phyloP scores from a whole-genome alignment of 2,113 vertebrate genomes.

The Hippocampus abdominalis region DNA sequence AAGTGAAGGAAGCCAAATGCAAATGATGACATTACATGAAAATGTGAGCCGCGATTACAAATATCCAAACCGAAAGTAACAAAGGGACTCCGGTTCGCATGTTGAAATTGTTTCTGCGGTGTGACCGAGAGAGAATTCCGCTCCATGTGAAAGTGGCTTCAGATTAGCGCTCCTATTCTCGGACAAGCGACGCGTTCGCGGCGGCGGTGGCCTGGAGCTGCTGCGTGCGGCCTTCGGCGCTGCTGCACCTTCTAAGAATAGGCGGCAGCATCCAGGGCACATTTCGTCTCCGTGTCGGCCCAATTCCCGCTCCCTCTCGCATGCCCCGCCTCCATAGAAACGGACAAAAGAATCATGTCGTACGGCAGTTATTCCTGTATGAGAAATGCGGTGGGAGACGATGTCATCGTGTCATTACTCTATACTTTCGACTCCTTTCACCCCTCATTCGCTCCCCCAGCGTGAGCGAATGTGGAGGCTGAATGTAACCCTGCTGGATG shows the following conservation, averaged over 20 bases:
- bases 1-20: neutral
- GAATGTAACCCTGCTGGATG: slow-evolving; percentile 66
- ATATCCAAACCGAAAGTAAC: neutral
- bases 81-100: neutral
- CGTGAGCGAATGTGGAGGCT: slow-evolving; percentile 58
- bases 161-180: slow-evolving; percentile 55
- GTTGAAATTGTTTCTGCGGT: neutral
- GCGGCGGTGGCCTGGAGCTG: slow-evolving; percentile 44
- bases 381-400: slow-evolving; percentile 5
- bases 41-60: neutral
- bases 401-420: slow-evolving; percentile 10
- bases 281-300: slow-evolving; percentile 33
- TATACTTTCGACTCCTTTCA: slow-evolving; percentile 21
- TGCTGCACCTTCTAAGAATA: slow-evolving; percentile 63
- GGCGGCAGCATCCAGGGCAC: slow-evolving; percentile 49
- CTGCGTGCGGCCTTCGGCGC: slow-evolving; percentile 56
- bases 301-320: slow-evolving; percentile 16
- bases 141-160: slow-evolving; percentile 40
- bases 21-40: neutral
- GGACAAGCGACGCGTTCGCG: slow-evolving; percentile 34
- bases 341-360: neutral
- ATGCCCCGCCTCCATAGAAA: neutral
- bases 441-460: slow-evolving; percentile 16
- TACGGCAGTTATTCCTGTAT: neutral
- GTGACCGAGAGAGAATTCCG: slow-evolving; percentile 18